phyloP scores from a whole-genome alignment of 1,140 invertebrate genomes.

The Lepidurus apus region DNA sequence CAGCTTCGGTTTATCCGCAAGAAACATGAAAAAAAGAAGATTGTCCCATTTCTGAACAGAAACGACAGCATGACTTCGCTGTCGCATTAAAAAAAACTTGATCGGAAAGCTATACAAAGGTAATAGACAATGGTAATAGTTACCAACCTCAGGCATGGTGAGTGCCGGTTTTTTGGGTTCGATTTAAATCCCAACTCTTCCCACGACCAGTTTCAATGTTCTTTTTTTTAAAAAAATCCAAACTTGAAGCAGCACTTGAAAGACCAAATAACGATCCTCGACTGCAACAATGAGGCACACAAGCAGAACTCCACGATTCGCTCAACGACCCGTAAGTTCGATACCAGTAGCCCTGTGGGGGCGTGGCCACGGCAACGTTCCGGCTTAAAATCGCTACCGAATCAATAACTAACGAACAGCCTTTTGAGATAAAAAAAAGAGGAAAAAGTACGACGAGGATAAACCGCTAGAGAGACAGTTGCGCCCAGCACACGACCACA shows the following conservation, averaged over 20 bases:
- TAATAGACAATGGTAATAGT: background rate
- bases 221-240: background rate
- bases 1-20: conserved; percentile 17
- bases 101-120: too few relatives aligned
- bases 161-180: background rate
- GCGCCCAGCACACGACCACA: conserved; percentile 4
- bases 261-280: background rate
- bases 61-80: background rate
- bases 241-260: background rate
- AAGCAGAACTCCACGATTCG: background rate
- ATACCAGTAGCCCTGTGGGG: background rate
- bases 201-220: background rate
- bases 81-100: too few relatives aligned
- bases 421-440: background rate
- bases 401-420: background rate
- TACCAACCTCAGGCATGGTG: conserved; percentile 12
- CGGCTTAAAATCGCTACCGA: background rate
- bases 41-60: background rate
- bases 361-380: background rate
- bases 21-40: background rate
- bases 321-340: background rate
- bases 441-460: background rate
- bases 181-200: background rate
- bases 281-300: conserved; percentile 18
- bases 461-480: background rate